Base-by-base conservation (phyloP, 2,888 invertebrate genomes). In the Pinctada fucata region DNA sequence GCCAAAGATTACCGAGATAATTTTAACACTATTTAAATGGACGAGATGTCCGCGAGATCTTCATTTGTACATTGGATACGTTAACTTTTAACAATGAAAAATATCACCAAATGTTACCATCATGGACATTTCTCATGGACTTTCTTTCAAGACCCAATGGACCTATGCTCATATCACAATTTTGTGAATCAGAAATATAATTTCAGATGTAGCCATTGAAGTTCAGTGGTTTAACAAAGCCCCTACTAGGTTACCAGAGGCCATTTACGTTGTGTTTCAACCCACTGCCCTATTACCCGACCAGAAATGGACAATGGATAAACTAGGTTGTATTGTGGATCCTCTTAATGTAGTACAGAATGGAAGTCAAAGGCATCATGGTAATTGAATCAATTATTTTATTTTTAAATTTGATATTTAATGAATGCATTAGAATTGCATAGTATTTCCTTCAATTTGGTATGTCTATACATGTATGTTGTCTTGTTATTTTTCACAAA, bases 301-400 rank as follows among this genome's bases (percentile, higher is more conserved):
- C 58, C n/a, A 58, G 66, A 79, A 79, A 47, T 90, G 89, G 88
- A 78, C 71, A 69, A 68, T 91, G 51, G 83, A 85, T 65, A 91
- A 91, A 79, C 81, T 89, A 69, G 87, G 87, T 10, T 83, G 83
- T n/a, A 45, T 85, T 67, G 80, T 91, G 48, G 89, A 90, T 78
- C 90, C 90, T 13, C 77, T 86, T 1, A 85, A 89, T 80, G 89
- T 90, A 4, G 81, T 89, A 8, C 79, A 79, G 5, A 90, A 90
- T 85, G 91, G 91, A n/a, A 90, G 89, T 74, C 89, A 90, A 75
- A 85, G 87, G 79, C 87, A 85, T 13, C 90, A 90, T 82, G 89
- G 90, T 90, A 79, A 81, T 82, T 68, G 8, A 10, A 75, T 3
- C 8, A 51, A 65, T 65, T 5, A 73, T 64, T 10, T 16, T 63